These are phyloP conservation scores for Tinea semifulvella DNA, from an alignment of 2,888 invertebrate genomes.

Conservation along the genomic window DNA sequence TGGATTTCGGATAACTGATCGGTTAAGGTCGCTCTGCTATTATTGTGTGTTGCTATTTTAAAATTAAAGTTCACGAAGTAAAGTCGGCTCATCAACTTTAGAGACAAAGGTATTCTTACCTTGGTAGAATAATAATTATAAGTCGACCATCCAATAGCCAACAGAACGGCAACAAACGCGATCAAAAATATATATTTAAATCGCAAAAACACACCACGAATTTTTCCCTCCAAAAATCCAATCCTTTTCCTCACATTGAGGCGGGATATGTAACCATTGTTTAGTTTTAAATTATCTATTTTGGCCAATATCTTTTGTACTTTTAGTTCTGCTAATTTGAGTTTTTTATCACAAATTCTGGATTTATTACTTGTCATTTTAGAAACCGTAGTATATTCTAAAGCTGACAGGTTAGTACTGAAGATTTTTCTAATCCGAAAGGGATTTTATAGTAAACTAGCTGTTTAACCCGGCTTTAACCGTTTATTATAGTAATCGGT, in stretches of 20 bases:
- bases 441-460: slow-evolving; percentile 35
- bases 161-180: slow-evolving; percentile 20
- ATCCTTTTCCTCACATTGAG: slow-evolving; percentile 26
- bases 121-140: slow-evolving; percentile 28
- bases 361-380: slow-evolving; percentile 16
- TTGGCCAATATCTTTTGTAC: slow-evolving; percentile 42
- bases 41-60: no score
- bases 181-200: slow-evolving; percentile 15
- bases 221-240: slow-evolving; percentile 2
- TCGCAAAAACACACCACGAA: not conserved
- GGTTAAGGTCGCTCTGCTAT: no score
- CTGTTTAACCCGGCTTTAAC: no score
- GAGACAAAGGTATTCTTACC: slow-evolving; percentile 17
- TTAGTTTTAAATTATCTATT: slow-evolving; percentile 39
- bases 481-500: no score
- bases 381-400: not conserved
- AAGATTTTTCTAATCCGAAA: slow-evolving; percentile 19
- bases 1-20: no score
- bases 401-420: slow-evolving; percentile 24
- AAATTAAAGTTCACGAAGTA: no score
- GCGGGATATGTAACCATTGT: slow-evolving; percentile 30
- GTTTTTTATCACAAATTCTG: slow-evolving; percentile 41
- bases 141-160: slow-evolving; percentile 26
- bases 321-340: slow-evolving; percentile 45
- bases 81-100: no score